phyloP scores from a whole-genome alignment of 2,797 vertebrate genomes.

The Trematocara caparti region DNA sequence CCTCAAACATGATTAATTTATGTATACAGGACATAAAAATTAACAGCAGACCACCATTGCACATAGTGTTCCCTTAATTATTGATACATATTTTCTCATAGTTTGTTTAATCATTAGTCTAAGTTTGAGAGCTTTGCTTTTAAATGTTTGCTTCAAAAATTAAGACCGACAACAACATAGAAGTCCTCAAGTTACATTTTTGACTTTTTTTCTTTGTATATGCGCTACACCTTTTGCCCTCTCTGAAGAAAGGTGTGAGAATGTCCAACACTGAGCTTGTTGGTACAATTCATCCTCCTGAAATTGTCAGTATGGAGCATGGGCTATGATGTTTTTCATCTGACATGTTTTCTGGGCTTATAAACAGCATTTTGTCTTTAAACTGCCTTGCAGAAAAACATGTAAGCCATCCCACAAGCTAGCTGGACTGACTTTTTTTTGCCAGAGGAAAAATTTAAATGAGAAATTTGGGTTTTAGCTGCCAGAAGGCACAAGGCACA shows the following conservation, averaged over 20 bases:
- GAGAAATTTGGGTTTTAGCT: slow-evolving; percentile 10
- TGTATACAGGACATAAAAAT: background rate
- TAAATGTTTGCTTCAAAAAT: background rate
- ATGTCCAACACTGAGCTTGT: background rate
- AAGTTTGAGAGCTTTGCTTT: background rate
- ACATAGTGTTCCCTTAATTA: background rate
- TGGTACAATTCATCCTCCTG: slow-evolving; percentile 11
- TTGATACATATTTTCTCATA: background rate
- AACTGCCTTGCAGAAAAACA: slow-evolving; percentile 1
- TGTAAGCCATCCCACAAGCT: background rate
- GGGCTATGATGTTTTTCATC: slow-evolving; percentile 10
- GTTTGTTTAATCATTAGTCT: background rate
- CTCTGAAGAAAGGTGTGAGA: background rate
- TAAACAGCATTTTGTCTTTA: slow-evolving; percentile 22
- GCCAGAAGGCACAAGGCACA: background rate
- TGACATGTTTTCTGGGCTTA: slow-evolving; percentile 21
- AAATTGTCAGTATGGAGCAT: slow-evolving; percentile 2
- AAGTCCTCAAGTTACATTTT: background rate
- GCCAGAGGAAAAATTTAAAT: background rate
- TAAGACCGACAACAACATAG: background rate
- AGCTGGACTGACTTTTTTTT: background rate
- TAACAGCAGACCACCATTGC: background rate
- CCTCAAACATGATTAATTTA: background rate
- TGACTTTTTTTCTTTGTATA: background rate
- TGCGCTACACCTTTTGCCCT: background rate